A percentile compares a stretch with the other conserved stretches of the same genome.
These are phyloP conservation scores for Acanthornis magna DNA, from an alignment of 2,797 vertebrate species.

Conservation along the genomic window DNA sequence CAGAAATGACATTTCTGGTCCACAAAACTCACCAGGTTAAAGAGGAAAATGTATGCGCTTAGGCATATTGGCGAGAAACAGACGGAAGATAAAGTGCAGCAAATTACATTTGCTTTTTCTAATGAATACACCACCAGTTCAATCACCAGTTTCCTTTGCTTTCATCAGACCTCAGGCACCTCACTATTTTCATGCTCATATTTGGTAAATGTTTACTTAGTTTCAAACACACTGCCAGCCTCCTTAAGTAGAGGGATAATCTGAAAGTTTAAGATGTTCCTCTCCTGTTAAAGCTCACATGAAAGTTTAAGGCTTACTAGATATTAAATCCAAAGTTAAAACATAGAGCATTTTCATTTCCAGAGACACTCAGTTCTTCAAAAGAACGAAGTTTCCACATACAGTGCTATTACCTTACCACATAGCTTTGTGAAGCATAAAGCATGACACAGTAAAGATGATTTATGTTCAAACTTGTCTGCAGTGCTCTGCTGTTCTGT, in stretches of 20 bases:
- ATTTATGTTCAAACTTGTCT: neutral
- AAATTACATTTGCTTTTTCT: neutral
- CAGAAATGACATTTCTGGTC: neutral
- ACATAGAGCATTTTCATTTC: neutral
- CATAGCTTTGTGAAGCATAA: slow-evolving; percentile 10
- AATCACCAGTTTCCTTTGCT: neutral
- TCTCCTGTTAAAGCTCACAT: neutral
- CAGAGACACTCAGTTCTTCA: neutral
- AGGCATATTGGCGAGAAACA: neutral
- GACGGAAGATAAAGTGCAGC: neutral
- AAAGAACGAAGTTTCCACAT: slow-evolving; percentile 13
- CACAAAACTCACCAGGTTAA: neutral
- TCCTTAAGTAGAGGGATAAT: neutral
- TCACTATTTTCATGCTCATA: slow-evolving; percentile 51
- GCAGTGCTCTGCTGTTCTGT: neutral
- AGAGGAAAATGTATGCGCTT: neutral
- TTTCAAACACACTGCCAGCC: neutral
- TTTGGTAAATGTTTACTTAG: slow-evolving; percentile 55
- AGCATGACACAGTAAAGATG: neutral
- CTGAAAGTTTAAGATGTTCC: neutral
- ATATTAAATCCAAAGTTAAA: neutral
- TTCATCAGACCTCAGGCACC: neutral
- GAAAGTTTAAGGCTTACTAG: neutral
- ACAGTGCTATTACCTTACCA: neutral
- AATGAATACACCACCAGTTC: neutral